These are phyloP conservation scores for cat (Felis catus) DNA, from an alignment of 2,113 vertebrate genomes.

Conservation along the genomic window F.catus_Fca126_mat1.0 CM031417.1:108525501-108526000, in stretches of 20 bases:
- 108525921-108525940: background rate
- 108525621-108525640: background rate
- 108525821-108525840: slow-evolving; percentile 14
- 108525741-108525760: background rate
- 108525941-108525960: background rate
- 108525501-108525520: background rate
- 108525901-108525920: background rate
- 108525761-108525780: background rate
- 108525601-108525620: background rate
- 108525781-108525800: background rate
- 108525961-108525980: background rate
- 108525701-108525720: background rate
- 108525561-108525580: background rate
- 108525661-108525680: background rate
- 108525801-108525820: background rate
- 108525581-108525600: background rate
- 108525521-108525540: background rate
- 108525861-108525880: slow-evolving; percentile 45
- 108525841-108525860: background rate
- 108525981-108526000: background rate
- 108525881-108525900: background rate
- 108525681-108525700: background rate
- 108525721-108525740: background rate
- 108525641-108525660: background rate
- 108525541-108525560: background rate